Evolutionary conservation across 92 coral and sea anemone genomes (phyloP).

Genomic region (Zoanthus sansibaricus): DNA sequence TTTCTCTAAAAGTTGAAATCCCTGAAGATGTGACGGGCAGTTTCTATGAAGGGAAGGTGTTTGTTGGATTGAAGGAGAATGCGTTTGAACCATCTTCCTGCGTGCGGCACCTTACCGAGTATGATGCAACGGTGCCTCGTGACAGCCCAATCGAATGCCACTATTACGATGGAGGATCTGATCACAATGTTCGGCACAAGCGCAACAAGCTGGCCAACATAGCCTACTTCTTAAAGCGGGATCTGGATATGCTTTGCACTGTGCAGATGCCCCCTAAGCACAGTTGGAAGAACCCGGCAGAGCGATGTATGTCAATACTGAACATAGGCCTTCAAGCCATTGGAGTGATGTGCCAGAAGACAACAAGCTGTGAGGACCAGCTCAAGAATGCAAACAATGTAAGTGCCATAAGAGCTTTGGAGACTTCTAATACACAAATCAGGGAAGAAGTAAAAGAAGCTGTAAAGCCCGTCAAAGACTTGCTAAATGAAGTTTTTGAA

Average conservation of each 20-base stretch:
- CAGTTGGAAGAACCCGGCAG: slow-evolving; percentile 67
- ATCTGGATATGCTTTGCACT: slow-evolving; percentile 16
- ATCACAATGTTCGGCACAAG: too few relatives aligned
- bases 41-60: too few relatives aligned
- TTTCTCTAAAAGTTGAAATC: slow-evolving; percentile 28
- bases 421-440: slow-evolving; percentile 32
- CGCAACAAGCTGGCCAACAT: slow-evolving; percentile 24
- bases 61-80: too few relatives aligned
- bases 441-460: slow-evolving; percentile 30
- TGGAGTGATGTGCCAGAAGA: slow-evolving; percentile 57
- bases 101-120: too few relatives aligned
- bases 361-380: slow-evolving; percentile 35
- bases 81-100: too few relatives aligned
- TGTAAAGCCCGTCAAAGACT: slow-evolving; percentile 38
- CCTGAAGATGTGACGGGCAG: slow-evolving; percentile 27
- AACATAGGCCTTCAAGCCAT: slow-evolving; percentile 62
- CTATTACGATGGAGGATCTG: too few relatives aligned
- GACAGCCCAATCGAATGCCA: too few relatives aligned
- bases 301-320: slow-evolving; percentile 69
- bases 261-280: slow-evolving; percentile 32
- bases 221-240: slow-evolving; percentile 35
- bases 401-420: slow-evolving; percentile 32
- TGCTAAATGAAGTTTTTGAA: slow-evolving; percentile 25
- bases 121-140: too few relatives aligned
- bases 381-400: slow-evolving; percentile 24